Percentiles rank a stretch among this genome's conserved stretches.
Conservation (phyloP, 2,888 invertebrate genomes). For the Ochropleura leucogaster region DNA sequence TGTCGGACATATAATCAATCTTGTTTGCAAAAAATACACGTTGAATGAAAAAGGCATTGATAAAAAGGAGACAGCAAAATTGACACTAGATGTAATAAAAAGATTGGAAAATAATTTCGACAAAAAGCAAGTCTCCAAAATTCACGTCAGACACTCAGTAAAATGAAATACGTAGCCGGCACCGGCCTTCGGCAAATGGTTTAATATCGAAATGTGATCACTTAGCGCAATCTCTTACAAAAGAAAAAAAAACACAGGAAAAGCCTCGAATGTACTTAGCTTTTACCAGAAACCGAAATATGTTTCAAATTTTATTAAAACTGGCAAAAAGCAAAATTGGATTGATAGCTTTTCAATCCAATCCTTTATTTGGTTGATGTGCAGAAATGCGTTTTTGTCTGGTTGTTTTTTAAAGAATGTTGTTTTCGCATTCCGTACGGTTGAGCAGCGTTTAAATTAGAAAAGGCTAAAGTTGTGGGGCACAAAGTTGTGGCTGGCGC, state of each 20-base stretch:
- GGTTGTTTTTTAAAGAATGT: constrained; percentile 58
- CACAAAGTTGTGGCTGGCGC: constrained; percentile 66
- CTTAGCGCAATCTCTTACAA: constrained; percentile 91
- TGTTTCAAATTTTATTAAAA: constrained; percentile 86
- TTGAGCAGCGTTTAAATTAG: constrained; percentile 65
- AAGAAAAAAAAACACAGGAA: constrained; percentile 86
- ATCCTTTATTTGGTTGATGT: constrained; percentile 74
- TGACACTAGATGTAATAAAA: constrained; percentile 85
- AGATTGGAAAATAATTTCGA: constrained; percentile 88
- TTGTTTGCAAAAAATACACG: constrained; percentile 61
- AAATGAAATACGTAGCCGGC: constrained; percentile 90
- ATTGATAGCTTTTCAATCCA: constrained; percentile 81
- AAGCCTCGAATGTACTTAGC: constrained; percentile 85
- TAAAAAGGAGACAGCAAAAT: constrained; percentile 78
- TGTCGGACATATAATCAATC: constrained; percentile 58
- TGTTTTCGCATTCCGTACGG: constrained; percentile 59
- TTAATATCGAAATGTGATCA: constrained; percentile 91
- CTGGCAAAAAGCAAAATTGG: constrained; percentile 79
- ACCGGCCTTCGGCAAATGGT: constrained; percentile 90
- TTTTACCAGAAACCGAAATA: constrained; percentile 87
- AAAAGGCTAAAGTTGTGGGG: constrained; percentile 67
- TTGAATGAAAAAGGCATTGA: constrained; percentile 62
- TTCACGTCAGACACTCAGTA: constrained; percentile 90
- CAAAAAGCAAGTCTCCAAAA: constrained; percentile 89
- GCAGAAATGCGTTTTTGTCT: constrained; percentile 65